Percentiles rank a stretch among this genome's conserved stretches.
phyloP scores from a whole-genome alignment of 2,113 vertebrate species.

The Poeciliopsis occidentalis region DNA sequence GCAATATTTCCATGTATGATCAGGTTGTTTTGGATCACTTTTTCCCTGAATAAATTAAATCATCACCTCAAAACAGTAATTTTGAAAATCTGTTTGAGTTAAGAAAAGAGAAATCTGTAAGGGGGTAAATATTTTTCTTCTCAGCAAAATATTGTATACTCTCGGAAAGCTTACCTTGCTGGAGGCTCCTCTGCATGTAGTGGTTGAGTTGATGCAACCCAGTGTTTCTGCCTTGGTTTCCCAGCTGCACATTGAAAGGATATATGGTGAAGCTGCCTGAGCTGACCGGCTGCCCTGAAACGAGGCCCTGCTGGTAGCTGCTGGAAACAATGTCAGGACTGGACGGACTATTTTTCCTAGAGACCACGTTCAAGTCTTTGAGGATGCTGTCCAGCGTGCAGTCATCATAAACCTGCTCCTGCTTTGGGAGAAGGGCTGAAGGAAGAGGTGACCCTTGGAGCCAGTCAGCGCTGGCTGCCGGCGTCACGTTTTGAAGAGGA shows the following conservation, averaged over 20 bases:
- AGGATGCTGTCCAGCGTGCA: constrained; percentile 75
- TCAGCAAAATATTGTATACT: background rate
- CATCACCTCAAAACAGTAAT: background rate
- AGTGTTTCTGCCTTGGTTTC: constrained; percentile 42
- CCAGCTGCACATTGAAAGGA: constrained; percentile 49
- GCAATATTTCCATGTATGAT: background rate
- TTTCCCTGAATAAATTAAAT: background rate
- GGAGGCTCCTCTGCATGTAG: constrained; percentile 54
- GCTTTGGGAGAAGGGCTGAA: constrained; percentile 19
- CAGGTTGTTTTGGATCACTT: background rate
- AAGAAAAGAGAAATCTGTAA: background rate
- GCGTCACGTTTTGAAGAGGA: constrained; percentile 8
- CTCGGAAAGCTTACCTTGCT: constrained; percentile 61
- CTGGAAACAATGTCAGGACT: background rate
- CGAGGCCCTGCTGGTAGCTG: constrained; percentile 21
- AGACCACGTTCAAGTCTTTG: constrained; percentile 59
- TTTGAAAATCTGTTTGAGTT: background rate
- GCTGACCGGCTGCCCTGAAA: constrained; percentile 38
- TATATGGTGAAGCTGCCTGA: constrained; percentile 14
- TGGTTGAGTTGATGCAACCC: constrained; percentile 80
- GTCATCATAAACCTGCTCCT: constrained; percentile 61
- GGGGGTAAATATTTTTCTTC: background rate
- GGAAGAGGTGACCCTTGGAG: background rate
- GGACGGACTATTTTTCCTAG: constrained; percentile 13
- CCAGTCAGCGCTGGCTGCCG: constrained; percentile 34